Conservation (phyloP, 2,797 vertebrate genomes). For the Lutjanus campechanus region DNA sequence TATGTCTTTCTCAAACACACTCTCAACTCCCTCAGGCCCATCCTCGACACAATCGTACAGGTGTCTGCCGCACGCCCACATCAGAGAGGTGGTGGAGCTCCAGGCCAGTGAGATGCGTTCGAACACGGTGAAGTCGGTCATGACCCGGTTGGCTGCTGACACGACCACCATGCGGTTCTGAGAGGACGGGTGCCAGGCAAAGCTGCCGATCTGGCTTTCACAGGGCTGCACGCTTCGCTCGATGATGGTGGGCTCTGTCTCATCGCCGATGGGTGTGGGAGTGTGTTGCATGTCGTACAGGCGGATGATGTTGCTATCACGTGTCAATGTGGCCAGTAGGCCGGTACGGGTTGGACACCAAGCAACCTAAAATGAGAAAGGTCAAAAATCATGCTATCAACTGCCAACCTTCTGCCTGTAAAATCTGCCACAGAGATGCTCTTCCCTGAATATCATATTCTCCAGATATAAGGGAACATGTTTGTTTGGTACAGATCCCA, state of each 20-base stretch:
- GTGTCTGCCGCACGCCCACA: constrained; percentile 98
- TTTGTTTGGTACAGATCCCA: too few species aligned
- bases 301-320: constrained; percentile 96
- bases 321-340: constrained; percentile 94
- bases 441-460: too few species aligned
- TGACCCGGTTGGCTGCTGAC: constrained; percentile 92
- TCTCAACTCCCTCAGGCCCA: constrained; percentile 85
- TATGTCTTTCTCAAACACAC: constrained; percentile 91
- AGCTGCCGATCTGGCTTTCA: constrained; percentile 94
- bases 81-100: constrained; percentile 95
- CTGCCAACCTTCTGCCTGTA: neutral
- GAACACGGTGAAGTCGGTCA: constrained; percentile 98
- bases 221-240: constrained; percentile 96
- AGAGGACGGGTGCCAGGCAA: constrained; percentile 96
- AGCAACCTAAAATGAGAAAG: constrained; percentile 82
- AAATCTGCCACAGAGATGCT: neutral
- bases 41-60: constrained; percentile 95
- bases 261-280: constrained; percentile 95
- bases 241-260: constrained; percentile 99
- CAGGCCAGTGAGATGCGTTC: constrained; percentile 98
- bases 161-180: constrained; percentile 99
- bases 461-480: too few species aligned
- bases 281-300: constrained; percentile 99
- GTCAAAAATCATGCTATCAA: neutral
- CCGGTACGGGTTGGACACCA: constrained; percentile 98